Evolutionary conservation across 2,888 invertebrate genomes (phyloP), one percentile per base, ranked within the genome.

Genomic region (Malachius bipustulatus): DNA sequence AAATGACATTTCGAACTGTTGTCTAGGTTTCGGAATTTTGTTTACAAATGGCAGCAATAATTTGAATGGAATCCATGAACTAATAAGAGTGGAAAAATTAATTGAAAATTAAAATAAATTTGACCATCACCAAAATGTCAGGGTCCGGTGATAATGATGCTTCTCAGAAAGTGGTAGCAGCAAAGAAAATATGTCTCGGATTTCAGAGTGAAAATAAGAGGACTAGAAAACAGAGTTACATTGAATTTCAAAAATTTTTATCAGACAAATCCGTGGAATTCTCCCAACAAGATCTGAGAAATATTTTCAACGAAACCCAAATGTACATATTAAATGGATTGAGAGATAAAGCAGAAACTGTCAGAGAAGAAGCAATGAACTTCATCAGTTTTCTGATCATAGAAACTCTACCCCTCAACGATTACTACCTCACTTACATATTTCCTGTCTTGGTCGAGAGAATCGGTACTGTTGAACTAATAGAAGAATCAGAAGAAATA

Each of bases 401-500:
- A 9, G 60, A 67, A 10, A 61, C 62, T 16, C 54, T 82, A 14
- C 75, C 77, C 0, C 58, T 73, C 1, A 72, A 77, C 44, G 82
- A 83, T 46, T 81, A 77, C 42, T 79, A 81, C 56, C 64, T 88
- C 33, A 73, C 79, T 0, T 80, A 81, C 44, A 64, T 89, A 10
- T 64, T 90, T 19, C 82, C 87, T 2, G 73, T 81, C 2, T 55
- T 91, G 40, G 72, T 76, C 1, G 78, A 80, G 47, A 74, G 89
- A 40, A 71, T 93, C 43, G 87, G 84, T 0, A 73, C 75, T 36
- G 71, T 76, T 26, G 88, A 89, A 57, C 69, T 81, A 27, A 53
- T 70, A 3, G 80, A 81, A 55, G 59, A 69, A 26, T 77, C 77
- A 0, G 93, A 94, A 63, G 93, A 94, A 67, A 70, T 91, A 28